Evolutionary conservation across 2,113 vertebrate genomes (phyloP), one percentile per base, ranked within the genome.

Genomic region (Phaethon lepturus): DNA sequence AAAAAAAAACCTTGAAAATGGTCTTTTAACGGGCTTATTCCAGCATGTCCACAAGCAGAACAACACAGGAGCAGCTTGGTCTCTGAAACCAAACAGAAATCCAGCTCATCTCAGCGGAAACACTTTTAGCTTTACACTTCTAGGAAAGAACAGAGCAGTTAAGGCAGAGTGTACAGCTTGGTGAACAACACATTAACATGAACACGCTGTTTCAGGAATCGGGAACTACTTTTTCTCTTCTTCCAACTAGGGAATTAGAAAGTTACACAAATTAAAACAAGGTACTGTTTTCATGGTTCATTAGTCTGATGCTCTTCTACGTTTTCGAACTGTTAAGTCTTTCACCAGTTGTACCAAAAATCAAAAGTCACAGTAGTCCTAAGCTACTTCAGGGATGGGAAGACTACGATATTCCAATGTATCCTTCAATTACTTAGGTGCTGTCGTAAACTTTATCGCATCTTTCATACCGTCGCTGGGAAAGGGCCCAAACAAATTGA

Each of bases 11-110:
- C n/a, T 25, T 29, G 77, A 42, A 72, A 67, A 69, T 2, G 17
- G 60, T n/a, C 9, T 33, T 81, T 68, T 53, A 81, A 69, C 15
- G 71, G 74, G 45, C 38, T 83, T 67, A 11, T 38, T 76, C 49
- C 81, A 58, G 44, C 66, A 31, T 0, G 29, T 23, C 52, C 40
- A 20, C 44, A 31, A 60, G 19, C 68, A 31, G 55, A 67, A 67
- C 42, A 52, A 38, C 47, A 11, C 0, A 1, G 35, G 64, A 53
- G 55, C 0, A 1, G 24, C 53, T 45, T 3, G 0, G n/a, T 13
- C 52, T 59, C 19, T 2, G 49, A 55, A 91, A 75, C 10, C 60
- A 50, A 68, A 45, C 0, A 15, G 38, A 67, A 91, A 89, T 40
- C 29, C 66, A 56, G 56, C 58, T 81, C 47, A 40, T 31, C 44